These are phyloP conservation scores for Rissa tridactyla DNA, from an alignment of 2,113 vertebrate genomes.

Conservation along the genomic window DNA sequence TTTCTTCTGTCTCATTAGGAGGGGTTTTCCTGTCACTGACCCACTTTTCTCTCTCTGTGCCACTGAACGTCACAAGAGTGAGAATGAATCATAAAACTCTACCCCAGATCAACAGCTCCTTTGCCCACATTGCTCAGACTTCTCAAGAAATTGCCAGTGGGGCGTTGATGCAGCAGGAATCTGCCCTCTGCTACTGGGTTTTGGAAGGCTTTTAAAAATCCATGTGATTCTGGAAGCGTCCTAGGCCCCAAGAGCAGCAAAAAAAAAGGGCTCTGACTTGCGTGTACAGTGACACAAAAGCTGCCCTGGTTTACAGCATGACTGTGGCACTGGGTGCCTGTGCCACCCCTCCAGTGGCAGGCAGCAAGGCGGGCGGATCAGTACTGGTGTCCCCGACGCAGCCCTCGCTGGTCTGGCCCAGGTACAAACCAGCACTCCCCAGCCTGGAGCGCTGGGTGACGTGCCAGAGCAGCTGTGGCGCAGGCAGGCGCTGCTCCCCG, in stretches of 20 bases:
- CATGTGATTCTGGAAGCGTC: not conserved
- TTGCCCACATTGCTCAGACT: not conserved
- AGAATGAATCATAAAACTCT: not conserved
- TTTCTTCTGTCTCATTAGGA: not conserved
- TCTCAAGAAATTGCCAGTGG: not conserved
- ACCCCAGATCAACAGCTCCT: not conserved
- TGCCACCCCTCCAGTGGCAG: not conserved
- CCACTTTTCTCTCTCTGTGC: not conserved
- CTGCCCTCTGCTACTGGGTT: not conserved
- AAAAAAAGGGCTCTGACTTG: not conserved
- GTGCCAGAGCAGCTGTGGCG: not conserved
- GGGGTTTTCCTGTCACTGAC: not conserved
- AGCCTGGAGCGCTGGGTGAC: not conserved
- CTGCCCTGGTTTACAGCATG: not conserved
- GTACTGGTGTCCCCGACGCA: not conserved
- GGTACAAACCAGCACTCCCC: accelerated
- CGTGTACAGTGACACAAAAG: not conserved
- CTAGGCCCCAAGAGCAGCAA: not conserved
- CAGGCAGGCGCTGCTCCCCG: not conserved
- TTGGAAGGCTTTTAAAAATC: not conserved
- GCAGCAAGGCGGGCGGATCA: not conserved
- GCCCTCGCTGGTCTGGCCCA: not conserved
- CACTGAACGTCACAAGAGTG: not conserved
- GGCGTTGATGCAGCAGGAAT: not conserved
- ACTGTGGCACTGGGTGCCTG: not conserved